Evolutionary conservation across 2,888 invertebrate species (phyloP), one percentile per base, ranked within the genome.

Genomic region (Rotaria magnacalcarata): DNA sequence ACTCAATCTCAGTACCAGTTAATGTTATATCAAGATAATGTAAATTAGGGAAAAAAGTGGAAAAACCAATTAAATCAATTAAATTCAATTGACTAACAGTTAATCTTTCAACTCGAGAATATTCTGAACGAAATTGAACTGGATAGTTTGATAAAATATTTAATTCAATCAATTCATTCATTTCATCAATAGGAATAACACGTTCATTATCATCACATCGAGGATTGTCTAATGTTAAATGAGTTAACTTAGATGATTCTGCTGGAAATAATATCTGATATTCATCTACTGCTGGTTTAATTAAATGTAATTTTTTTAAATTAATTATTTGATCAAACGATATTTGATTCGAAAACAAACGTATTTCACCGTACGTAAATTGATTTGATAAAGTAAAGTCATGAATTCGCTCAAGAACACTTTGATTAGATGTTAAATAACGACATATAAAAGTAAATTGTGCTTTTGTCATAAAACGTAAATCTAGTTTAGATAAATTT

Each of bases 21-120:
- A 67, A 41, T 67, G 67, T 67, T 27, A 67, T 34, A 34, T 67
- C 67, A 67, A 67, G 67, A 67, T 67, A 67, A 67, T 67, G 67
- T 19, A 67, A 67, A 34, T 67, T 67, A 34, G 67, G 67, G n/a
- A 67, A 67, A 41, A 67, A 67, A 19, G 67, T 67, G 5, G 34
- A 34, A 67, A 67, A 67, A 34, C 67, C 67, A 7, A 67, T 67
- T 27, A 67, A 67, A 67, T 67, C 67, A 67, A 67, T 27, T 19
- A 67, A 67, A 67, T 67, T 67, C 19, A 67, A 34, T 67, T 67
- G 27, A 16, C 34, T 67, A 16, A 34, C 3, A 34, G 19, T 67
- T 67, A 67, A 34, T 16, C 7, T 67, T 67, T 67, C 67, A 0
- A 67, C 0, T 41, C 67, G 67, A 34, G 0, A 10, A 34, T 67